phyloP scores from a whole-genome alignment of 92 coral and sea anemone species.

The Phenganax marumi region DNA sequence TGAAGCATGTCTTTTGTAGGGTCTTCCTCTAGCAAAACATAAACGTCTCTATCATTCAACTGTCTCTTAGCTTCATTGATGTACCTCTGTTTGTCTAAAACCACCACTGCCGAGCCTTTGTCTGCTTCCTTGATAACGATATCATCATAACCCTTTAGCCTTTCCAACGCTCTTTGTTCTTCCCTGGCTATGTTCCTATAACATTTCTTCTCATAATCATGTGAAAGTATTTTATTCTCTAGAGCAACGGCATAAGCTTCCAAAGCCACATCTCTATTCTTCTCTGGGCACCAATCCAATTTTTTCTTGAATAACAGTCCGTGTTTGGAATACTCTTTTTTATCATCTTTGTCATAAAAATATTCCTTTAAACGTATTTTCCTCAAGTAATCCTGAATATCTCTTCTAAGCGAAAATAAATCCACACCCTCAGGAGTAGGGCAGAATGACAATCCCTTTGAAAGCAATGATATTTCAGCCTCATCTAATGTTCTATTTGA shows the following conservation, averaged over 20 bases:
- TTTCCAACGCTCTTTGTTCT: conserved; percentile 41
- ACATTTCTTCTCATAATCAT: neutral
- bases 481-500: neutral
- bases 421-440: conserved; percentile 15
- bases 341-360: neutral
- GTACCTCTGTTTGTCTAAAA: conserved; percentile 33
- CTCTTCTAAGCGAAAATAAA: neutral
- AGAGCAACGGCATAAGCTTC: neutral
- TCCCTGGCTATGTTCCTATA: conserved; percentile 36
- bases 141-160: conserved; percentile 33
- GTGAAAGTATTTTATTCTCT: conserved; percentile 22
- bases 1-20: conserved; percentile 18
- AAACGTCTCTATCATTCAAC: conserved; percentile 9
- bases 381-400: neutral
- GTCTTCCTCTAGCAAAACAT: conserved; percentile 24
- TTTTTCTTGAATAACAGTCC: neutral
- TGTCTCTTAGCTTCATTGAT: conserved; percentile 30
- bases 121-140: conserved; percentile 54
- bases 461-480: conserved; percentile 5
- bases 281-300: neutral
- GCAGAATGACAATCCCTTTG: conserved; percentile 3
- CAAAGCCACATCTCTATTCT: neutral
- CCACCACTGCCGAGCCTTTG: conserved; percentile 49
- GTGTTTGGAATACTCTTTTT: neutral
- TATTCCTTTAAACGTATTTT: neutral